Evolutionary conservation across 2,888 invertebrate genomes (phyloP).

Genomic region (Monopis laevigella): DNA sequence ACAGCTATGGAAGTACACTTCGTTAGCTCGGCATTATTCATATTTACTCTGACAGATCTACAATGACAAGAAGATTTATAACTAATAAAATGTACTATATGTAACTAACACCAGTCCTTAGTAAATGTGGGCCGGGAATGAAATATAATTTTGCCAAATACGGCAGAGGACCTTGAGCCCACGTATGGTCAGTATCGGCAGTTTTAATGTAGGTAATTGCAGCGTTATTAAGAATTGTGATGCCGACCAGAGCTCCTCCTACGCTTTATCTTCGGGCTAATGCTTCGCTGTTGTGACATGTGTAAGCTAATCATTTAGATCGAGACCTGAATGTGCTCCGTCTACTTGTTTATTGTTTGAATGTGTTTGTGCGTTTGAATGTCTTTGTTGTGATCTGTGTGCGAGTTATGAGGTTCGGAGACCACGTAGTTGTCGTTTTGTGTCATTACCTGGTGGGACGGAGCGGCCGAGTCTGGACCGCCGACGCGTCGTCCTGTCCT

Average conservation of each 20-base stretch:
- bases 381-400: slow-evolving; percentile 21
- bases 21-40: not conserved
- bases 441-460: slow-evolving; percentile 46
- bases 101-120: slow-evolving; percentile 16
- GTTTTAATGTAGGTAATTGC: slow-evolving; percentile 24
- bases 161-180: slow-evolving; percentile 50
- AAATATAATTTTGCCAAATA: slow-evolving; percentile 50
- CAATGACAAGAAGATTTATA: slow-evolving; percentile 11
- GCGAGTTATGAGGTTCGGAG: slow-evolving; percentile 32
- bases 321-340: not conserved
- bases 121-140: slow-evolving; percentile 21
- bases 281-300: slow-evolving; percentile 10
- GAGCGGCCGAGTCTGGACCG: slow-evolving; percentile 27
- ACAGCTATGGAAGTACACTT: slow-evolving; percentile 4
- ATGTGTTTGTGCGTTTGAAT: not conserved
- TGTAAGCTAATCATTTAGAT: slow-evolving; percentile 6
- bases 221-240: slow-evolving; percentile 49
- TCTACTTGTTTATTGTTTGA: not conserved
- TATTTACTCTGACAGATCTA: slow-evolving; percentile 14
- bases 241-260: slow-evolving; percentile 31
- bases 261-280: slow-evolving; percentile 28
- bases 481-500: slow-evolving; percentile 21
- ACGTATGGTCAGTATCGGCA: slow-evolving; percentile 28
- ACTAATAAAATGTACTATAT: slow-evolving; percentile 25
- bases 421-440: slow-evolving; percentile 37